Evolutionary conservation across 2,888 invertebrate species (phyloP).

Genomic region (Elegia similella): DNA sequence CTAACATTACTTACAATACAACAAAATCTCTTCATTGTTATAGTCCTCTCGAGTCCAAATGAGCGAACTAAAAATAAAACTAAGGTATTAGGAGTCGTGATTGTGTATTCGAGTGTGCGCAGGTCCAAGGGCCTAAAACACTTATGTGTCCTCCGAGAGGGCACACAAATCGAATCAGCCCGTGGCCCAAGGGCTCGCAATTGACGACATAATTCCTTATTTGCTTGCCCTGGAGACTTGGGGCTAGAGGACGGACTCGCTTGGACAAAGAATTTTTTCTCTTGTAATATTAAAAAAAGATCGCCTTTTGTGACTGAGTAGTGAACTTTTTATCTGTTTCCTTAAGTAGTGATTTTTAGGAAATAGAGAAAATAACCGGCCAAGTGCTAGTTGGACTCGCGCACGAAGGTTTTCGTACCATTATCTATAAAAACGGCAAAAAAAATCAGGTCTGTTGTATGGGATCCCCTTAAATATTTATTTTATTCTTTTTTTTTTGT

Average conservation of each 20-base stretch:
- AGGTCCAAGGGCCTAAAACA: constrained; percentile 27
- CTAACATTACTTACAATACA: too few relatives aligned
- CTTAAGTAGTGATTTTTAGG: background rate
- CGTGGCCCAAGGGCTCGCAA: constrained; percentile 23
- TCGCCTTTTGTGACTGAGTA: background rate
- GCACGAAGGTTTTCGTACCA: too few relatives aligned
- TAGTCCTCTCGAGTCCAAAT: background rate
- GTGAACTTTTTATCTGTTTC: background rate
- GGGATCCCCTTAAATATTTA: too few relatives aligned
- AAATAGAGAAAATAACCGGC: too few relatives aligned
- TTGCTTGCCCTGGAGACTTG: constrained; percentile 25
- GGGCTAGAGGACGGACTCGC: background rate
- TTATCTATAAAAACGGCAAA: too few relatives aligned
- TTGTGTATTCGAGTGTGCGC: constrained; percentile 22
- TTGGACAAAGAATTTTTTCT: background rate
- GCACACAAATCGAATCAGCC: constrained; percentile 31
- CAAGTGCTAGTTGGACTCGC: too few relatives aligned
- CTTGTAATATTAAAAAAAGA: constrained; percentile 1
- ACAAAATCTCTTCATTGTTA: too few relatives aligned
- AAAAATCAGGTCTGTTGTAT: too few relatives aligned
- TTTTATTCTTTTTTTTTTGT: too few relatives aligned
- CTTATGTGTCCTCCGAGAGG: constrained; percentile 26
- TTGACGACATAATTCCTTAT: constrained; percentile 32
- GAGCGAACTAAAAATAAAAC: background rate
- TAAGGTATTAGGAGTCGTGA: constrained; percentile 14